phyloP scores from a whole-genome alignment of 2,888 invertebrate species.

The Spisula subtruncata region DNA sequence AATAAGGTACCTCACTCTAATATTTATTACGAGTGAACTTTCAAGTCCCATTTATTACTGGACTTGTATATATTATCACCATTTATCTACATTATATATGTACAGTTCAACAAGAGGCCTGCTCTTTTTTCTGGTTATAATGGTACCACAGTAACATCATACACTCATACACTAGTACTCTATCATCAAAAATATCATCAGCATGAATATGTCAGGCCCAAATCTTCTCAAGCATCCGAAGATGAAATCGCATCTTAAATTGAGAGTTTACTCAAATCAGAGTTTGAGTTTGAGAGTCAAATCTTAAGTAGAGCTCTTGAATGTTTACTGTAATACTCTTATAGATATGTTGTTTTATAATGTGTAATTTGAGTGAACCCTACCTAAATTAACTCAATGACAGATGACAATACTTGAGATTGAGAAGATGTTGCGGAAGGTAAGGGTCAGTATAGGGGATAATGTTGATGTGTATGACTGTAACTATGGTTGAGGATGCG shows the following conservation, averaged over 20 bases:
- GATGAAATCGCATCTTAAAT: neutral
- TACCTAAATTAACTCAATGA: no score
- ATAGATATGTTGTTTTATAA: no score
- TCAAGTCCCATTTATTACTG: neutral
- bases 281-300: neutral
- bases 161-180: neutral
- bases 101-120: slow-evolving; percentile 9
- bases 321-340: no score
- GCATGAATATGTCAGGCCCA: neutral
- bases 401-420: no score
- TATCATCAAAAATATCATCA: neutral
- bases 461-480: no score
- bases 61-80: neutral
- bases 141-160: no score
- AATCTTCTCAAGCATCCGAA: neutral
- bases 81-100: neutral
- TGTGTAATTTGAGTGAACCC: no score
- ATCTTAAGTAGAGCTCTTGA: neutral
- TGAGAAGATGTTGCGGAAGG: no score
- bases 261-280: neutral
- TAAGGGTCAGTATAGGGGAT: no score
- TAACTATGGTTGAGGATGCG: no score
- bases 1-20: no score
- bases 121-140: neutral
- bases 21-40: neutral